Evolutionary conservation across 2,888 invertebrate genomes (phyloP).

Genomic region (Leptothorax acervorum): DNA sequence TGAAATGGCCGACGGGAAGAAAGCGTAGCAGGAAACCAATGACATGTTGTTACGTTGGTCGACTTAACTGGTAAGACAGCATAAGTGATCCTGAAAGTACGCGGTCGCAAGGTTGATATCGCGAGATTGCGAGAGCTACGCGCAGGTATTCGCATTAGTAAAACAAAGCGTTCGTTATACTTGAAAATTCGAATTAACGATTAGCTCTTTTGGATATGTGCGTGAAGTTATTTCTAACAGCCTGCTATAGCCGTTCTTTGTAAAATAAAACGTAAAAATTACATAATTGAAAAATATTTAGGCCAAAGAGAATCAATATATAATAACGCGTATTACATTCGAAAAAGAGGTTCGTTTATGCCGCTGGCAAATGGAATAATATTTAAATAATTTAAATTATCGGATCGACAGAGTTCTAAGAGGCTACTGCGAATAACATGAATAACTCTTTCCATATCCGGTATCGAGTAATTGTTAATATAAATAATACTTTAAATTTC

Average conservation of each 20-base stretch:
- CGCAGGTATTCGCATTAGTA: neutral
- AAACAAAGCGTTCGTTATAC: neutral
- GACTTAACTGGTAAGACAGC: conserved; percentile 59
- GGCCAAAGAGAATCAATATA: neutral
- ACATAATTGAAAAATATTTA: neutral
- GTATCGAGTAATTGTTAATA: neutral
- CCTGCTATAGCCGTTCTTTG: neutral
- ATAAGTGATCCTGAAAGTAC: conserved; percentile 48
- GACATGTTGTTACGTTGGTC: conserved; percentile 73
- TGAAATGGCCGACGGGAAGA: conserved; percentile 81
- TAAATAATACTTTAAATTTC: neutral
- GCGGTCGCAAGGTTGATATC: conserved; percentile 41
- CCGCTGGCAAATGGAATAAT: neutral
- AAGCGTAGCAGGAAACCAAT: conserved; percentile 82
- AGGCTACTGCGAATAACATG: neutral
- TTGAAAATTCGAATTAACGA: neutral
- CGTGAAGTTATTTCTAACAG: neutral
- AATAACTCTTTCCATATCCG: neutral
- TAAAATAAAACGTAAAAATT: conserved; percentile 5
- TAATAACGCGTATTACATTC: neutral
- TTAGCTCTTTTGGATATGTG: neutral
- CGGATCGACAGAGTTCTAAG: neutral
- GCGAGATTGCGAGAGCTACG: neutral
- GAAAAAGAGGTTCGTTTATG: neutral
- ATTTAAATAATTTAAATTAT: conserved; percentile 4